A percentile compares a stretch with the other conserved stretches of the same genome.
These are phyloP conservation scores for Prinia subflava DNA, from an alignment of 2,113 vertebrate genomes.

Conservation along the genomic window DNA sequence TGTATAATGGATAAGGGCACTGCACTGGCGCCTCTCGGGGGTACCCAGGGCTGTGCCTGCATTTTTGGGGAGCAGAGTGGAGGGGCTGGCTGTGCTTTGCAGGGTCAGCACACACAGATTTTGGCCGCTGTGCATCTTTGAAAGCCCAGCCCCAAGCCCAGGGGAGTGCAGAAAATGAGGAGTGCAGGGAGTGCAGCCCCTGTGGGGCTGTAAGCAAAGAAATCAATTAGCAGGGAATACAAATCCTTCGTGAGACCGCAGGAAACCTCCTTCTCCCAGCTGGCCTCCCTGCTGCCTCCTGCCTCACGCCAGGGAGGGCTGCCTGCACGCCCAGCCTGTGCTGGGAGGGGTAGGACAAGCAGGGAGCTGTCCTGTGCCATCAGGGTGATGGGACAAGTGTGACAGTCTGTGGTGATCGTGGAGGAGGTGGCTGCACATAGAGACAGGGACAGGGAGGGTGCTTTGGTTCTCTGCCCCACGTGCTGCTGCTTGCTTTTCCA, in stretches of 20 bases:
- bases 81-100: neutral
- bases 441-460: neutral
- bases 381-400: neutral
- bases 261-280: neutral
- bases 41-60: neutral
- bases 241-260: neutral
- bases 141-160: fast-evolving
- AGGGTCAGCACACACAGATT: neutral
- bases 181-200: neutral
- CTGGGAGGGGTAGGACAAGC: neutral
- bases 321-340: neutral
- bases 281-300: neutral
- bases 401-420: neutral
- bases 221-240: neutral
- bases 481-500: neutral
- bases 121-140: neutral
- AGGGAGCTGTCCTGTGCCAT: neutral
- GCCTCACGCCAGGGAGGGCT: neutral
- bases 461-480: neutral
- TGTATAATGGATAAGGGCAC: neutral
- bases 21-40: neutral
- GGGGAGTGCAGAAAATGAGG: neutral
- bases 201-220: neutral
- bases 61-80: neutral
- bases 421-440: neutral